Conservation (phyloP, 2,113 vertebrate genomes). For the Oncorhynchus masou region DNA sequence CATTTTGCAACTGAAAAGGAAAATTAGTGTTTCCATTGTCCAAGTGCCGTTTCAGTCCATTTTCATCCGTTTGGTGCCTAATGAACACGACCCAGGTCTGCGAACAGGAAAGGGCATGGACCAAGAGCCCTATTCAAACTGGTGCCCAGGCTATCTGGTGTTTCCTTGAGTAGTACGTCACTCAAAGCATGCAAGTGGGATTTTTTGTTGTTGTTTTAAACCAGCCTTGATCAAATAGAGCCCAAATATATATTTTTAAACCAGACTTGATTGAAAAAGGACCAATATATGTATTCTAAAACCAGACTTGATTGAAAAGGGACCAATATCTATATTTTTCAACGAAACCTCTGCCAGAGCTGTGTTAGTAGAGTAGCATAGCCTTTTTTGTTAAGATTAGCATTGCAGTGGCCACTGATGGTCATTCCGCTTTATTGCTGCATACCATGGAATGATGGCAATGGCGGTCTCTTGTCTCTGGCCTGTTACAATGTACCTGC, state of each 20-base stretch:
- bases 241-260: neutral
- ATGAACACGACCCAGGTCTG: too few relatives aligned
- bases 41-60: too few relatives aligned
- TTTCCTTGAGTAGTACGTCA: neutral
- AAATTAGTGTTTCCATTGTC: too few relatives aligned
- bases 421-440: constrained; percentile 43
- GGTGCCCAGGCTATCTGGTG: too few relatives aligned
- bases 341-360: neutral
- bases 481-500: neutral
- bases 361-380: neutral
- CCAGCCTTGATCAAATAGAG: neutral
- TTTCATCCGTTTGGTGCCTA: too few relatives aligned
- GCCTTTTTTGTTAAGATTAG: neutral
- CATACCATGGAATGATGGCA: neutral
- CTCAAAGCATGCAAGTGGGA: neutral
- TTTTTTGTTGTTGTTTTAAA: too few relatives aligned
- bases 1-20: too few relatives aligned
- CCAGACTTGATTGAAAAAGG: too few relatives aligned
- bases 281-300: too few relatives aligned
- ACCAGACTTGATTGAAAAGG: neutral
- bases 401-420: neutral
- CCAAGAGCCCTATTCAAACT: too few relatives aligned
- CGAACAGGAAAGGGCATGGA: too few relatives aligned
- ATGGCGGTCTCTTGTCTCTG: constrained; percentile 11
- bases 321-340: neutral